Conservation (phyloP, 1,140 invertebrate species). For the Tigriopus japonicus region DNA sequence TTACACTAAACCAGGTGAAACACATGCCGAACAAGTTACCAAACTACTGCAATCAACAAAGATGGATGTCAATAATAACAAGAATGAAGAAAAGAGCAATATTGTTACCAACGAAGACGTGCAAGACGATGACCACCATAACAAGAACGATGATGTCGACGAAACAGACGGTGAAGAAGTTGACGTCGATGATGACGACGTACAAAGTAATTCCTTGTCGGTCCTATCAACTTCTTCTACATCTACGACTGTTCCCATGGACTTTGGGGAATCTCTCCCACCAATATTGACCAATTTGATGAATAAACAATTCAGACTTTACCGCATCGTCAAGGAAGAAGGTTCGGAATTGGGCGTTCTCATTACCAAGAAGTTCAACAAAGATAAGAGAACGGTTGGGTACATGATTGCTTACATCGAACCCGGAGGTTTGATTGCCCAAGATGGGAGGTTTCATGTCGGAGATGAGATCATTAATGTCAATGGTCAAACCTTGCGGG, state of each 20-base stretch:
- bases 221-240: background rate
- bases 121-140: background rate
- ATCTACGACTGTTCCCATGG: background rate
- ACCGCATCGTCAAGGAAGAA: conserved; percentile 43
- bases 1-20: too few species aligned
- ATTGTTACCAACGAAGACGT: background rate
- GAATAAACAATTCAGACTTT: conserved; percentile 31
- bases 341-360: conserved; percentile 58
- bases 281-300: conserved; percentile 1
- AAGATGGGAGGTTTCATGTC: conserved; percentile 53
- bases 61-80: background rate
- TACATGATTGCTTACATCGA: conserved; percentile 66
- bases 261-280: conserved; percentile 9
- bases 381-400: conserved; percentile 44
- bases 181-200: too few species aligned
- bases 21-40: background rate
- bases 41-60: background rate
- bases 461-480: conserved; percentile 71
- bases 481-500: conserved; percentile 54
- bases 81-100: background rate
- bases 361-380: conserved; percentile 50
- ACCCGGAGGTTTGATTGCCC: conserved; percentile 47
- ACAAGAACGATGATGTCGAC: background rate
- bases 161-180: background rate
- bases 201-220: too few species aligned